phyloP scores from a whole-genome alignment of 2,113 vertebrate genomes.

The Apodemus sylvaticus region DNA sequence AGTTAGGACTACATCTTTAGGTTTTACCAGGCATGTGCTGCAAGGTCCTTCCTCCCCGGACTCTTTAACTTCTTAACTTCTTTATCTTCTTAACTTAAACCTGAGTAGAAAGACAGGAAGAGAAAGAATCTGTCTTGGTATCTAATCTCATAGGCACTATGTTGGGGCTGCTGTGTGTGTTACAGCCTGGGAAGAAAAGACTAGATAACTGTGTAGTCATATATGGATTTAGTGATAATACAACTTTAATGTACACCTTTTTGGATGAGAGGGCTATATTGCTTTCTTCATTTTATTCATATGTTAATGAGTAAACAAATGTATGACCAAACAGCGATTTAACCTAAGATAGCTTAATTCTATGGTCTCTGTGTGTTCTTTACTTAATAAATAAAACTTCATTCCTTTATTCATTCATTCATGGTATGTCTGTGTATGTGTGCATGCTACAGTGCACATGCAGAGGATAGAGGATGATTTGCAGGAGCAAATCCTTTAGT shows the following conservation, averaged over 20 bases:
- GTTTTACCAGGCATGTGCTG: slow-evolving; percentile 39
- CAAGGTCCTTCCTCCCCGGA: not conserved
- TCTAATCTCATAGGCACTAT: not conserved
- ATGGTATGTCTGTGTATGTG: not conserved
- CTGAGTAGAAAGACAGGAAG: not conserved
- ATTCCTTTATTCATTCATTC: not conserved
- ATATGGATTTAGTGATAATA: slow-evolving; percentile 4
- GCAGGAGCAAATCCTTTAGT: not conserved
- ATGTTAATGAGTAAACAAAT: not conserved
- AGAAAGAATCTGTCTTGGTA: not conserved
- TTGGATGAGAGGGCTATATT: not conserved
- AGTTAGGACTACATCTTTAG: not conserved
- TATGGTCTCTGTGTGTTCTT: not conserved
- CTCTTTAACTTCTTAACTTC: not conserved
- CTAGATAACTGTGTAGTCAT: not conserved
- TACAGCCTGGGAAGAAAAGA: not conserved
- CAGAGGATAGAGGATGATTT: not conserved
- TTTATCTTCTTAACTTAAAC: not conserved
- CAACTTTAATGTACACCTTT: not conserved
- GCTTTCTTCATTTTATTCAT: not conserved
- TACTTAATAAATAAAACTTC: not conserved
- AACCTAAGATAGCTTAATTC: not conserved
- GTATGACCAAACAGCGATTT: not conserved
- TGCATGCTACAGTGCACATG: no score
- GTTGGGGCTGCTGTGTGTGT: slow-evolving; percentile 3